These are phyloP conservation scores for Fulmarus glacialis DNA, from an alignment of 2,113 vertebrate species.

Conservation along the genomic window DNA sequence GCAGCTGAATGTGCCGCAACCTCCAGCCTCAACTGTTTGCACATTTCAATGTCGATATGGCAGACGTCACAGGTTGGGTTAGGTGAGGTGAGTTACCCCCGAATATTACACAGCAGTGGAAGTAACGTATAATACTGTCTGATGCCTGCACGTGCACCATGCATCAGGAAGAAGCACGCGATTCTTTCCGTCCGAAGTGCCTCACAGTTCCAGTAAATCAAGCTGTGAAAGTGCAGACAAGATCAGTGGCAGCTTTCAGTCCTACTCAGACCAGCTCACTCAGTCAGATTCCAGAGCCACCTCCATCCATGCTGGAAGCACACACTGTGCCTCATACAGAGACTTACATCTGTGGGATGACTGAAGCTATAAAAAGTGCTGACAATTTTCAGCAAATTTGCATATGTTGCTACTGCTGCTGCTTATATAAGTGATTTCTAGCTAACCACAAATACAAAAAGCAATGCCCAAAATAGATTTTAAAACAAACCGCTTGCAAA, in stretches of 20 bases:
- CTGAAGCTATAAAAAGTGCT: slow-evolving; percentile 69
- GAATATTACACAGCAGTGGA: background rate
- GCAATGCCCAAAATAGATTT: background rate
- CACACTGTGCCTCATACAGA: slow-evolving; percentile 32
- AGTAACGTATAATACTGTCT: background rate
- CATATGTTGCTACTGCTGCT: slow-evolving; percentile 57
- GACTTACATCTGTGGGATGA: slow-evolving; percentile 55
- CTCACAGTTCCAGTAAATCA: background rate
- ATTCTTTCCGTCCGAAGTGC: background rate
- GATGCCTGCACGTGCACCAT: background rate
- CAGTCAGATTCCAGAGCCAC: slow-evolving; percentile 49
- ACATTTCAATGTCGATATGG: background rate
- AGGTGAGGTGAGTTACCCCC: background rate
- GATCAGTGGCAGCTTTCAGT: background rate
- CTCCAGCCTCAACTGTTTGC: background rate
- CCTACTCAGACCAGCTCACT: background rate
- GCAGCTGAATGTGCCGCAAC: background rate
- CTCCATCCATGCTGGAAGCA: slow-evolving; percentile 44
- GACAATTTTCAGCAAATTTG: slow-evolving; percentile 58
- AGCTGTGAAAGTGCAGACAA: background rate
- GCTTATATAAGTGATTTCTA: slow-evolving; percentile 63
- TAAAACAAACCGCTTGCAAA: background rate
- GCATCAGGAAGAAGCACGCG: rapidly evolving
- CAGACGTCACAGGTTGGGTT: background rate
- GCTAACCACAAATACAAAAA: slow-evolving; percentile 55